A percentile compares a stretch with the other conserved stretches of the same genome.
Conservation (phyloP, 2,113 vertebrate genomes). For the Dipodomys merriami region DNA sequence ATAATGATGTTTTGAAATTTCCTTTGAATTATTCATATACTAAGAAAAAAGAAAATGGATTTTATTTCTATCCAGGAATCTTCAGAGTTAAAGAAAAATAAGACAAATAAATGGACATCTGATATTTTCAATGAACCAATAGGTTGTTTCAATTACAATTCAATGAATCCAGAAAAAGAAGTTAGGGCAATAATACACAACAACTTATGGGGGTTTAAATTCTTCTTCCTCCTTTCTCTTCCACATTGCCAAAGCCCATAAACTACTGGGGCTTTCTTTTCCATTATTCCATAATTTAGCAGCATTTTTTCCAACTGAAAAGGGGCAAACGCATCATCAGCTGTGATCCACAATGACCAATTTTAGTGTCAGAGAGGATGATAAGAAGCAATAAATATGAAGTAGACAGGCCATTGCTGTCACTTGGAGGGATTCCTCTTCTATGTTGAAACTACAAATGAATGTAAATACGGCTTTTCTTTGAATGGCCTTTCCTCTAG, state of each 20-base stretch:
- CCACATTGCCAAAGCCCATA: not conserved
- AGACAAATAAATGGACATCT: not conserved
- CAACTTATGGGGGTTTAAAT: not conserved
- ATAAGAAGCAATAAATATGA: conserved; percentile 26
- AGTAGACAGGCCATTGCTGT: not conserved
- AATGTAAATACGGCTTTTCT: not conserved
- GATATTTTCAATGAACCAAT: conserved; percentile 28
- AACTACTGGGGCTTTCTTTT: not conserved
- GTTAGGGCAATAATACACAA: not conserved
- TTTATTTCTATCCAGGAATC: not conserved
- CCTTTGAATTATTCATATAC: conserved; percentile 24
- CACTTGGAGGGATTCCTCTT: not conserved
- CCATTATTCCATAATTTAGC: conserved; percentile 4
- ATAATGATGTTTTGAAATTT: not conserved
- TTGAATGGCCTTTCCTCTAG: conserved; percentile 12
- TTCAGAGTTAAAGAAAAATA: conserved; percentile 42
- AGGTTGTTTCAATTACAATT: conserved; percentile 23
- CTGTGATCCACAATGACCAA: conserved; percentile 5
- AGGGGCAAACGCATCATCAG: not conserved
- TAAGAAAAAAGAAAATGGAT: conserved; percentile 1
- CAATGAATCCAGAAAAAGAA: conserved; percentile 16
- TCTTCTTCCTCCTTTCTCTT: not conserved
- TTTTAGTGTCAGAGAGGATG: conserved; percentile 9
- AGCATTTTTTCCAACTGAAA: not conserved
- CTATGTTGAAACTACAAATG: not conserved